A percentile compares a stretch with the other conserved stretches of the same genome.
Conservation (phyloP, 2,888 invertebrate genomes). For the Xestia ashworthii region DNA sequence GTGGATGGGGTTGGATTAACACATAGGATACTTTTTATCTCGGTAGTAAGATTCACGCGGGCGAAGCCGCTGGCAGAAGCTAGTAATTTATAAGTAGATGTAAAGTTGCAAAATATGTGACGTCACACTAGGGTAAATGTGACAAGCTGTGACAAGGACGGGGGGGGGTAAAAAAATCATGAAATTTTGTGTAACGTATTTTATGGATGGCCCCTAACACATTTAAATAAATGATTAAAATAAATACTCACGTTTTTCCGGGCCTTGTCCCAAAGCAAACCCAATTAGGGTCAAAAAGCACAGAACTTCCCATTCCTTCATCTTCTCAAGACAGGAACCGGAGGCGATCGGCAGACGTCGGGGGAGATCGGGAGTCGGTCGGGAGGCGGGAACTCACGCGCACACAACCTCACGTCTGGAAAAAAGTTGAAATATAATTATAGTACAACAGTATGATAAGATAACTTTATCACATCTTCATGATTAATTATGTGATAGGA, state of each 20-base stretch:
- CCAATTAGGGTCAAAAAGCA: conserved; percentile 60
- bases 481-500: conserved; percentile 86
- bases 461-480: conserved; percentile 80
- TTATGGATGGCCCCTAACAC: too few relatives aligned
- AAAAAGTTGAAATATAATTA: conserved; percentile 78
- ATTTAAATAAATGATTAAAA: background rate
- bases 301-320: conserved; percentile 64
- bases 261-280: conserved; percentile 62
- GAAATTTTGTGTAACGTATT: too few relatives aligned
- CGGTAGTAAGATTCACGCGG: too few relatives aligned
- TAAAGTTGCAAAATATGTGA: too few relatives aligned
- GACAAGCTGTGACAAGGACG: too few relatives aligned
- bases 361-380: conserved; percentile 51
- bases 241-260: conserved; percentile 68
- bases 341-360: conserved; percentile 57
- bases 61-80: too few relatives aligned
- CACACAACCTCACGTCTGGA: conserved; percentile 79
- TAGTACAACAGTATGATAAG: conserved; percentile 76
- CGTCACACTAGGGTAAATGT: too few relatives aligned
- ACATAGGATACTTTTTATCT: too few relatives aligned
- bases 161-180: too few relatives aligned
- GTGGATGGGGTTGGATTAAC: too few relatives aligned
- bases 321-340: conserved; percentile 53
- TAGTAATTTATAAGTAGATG: too few relatives aligned
- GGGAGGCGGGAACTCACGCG: conserved; percentile 67